Conservation (phyloP, 2,797 vertebrate species). For the Fratercula arctica region DNA sequence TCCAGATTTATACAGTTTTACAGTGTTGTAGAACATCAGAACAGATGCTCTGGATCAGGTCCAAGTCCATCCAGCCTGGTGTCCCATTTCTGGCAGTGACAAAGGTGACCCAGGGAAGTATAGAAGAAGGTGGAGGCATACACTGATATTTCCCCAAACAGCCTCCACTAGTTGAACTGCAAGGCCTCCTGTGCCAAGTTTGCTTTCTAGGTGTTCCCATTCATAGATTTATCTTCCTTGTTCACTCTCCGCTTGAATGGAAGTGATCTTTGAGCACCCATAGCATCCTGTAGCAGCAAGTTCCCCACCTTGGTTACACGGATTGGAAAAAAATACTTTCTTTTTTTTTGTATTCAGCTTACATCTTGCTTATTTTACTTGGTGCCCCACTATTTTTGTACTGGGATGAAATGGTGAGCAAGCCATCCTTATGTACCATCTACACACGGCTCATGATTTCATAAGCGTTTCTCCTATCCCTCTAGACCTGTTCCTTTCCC, state of each 20-base stretch:
- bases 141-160: neutral
- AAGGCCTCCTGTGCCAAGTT: neutral
- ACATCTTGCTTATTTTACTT: neutral
- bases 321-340: neutral
- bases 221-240: neutral
- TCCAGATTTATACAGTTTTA: neutral
- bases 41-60: neutral
- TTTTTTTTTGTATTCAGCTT: neutral
- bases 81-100: neutral
- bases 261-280: neutral
- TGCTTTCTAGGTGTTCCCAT: neutral
- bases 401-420: neutral
- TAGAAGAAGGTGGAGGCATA: neutral
- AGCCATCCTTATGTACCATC: neutral
- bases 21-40: neutral
- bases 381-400: neutral
- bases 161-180: neutral
- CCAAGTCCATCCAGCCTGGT: neutral
- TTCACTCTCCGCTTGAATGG: neutral
- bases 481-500: neutral
- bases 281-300: neutral
- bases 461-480: neutral
- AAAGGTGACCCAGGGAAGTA: neutral
- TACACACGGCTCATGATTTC: neutral
- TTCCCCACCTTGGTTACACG: neutral